Conservation (phyloP, 2,888 invertebrate species). For the Orthosia gracilis region DNA sequence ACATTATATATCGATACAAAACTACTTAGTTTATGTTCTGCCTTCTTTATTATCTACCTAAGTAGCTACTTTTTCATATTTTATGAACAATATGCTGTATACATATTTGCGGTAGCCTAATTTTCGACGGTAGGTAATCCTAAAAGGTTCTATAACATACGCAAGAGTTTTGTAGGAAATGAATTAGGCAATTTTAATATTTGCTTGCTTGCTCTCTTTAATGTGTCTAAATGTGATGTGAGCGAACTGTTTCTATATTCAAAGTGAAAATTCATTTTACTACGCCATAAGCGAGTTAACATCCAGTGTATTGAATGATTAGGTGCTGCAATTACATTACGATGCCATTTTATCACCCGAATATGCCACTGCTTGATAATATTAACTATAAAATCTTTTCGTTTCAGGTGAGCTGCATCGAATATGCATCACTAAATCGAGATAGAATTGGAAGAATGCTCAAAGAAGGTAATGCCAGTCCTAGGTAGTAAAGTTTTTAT, state of each 20-base stretch:
- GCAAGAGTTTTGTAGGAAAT: neutral
- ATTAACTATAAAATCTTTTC: conserved; percentile 15
- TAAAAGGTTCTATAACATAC: no score
- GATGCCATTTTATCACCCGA: conserved; percentile 22
- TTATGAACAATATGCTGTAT: neutral
- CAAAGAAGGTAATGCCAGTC: conserved; percentile 73
- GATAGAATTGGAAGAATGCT: conserved; percentile 70
- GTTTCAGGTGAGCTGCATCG: conserved; percentile 84
- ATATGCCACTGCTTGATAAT: neutral
- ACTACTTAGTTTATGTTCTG: no score
- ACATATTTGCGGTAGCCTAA: no score
- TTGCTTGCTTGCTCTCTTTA: conserved; percentile 13
- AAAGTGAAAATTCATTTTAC: conserved; percentile 70
- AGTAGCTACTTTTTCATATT: neutral
- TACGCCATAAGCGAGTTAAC: conserved; percentile 72
- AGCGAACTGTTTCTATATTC: conserved; percentile 57
- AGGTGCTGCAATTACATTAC: conserved; percentile 41
- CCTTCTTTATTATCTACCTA: neutral
- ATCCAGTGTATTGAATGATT: conserved; percentile 60
- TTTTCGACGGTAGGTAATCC: no score
- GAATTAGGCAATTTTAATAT: neutral
- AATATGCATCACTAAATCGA: conserved; percentile 73
- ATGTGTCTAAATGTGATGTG: conserved; percentile 2
- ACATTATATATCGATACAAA: neutral
- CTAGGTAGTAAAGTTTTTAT: neutral